Evolutionary conservation across 2,113 vertebrate genomes (phyloP).

Genomic region (Scolopax mira): DNA sequence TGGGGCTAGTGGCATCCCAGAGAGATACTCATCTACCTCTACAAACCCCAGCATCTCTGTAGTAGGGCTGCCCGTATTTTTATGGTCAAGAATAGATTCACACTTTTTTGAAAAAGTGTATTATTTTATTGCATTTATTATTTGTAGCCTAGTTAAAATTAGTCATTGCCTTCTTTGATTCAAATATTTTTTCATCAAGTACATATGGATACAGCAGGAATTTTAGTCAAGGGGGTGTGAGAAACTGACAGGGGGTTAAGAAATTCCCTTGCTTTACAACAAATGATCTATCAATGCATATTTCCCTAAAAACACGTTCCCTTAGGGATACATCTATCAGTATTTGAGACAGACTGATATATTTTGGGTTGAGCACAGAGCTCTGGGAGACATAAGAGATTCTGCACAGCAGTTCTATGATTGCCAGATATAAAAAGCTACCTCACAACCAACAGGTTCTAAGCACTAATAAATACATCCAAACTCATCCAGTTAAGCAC

Average conservation of each 20-base stretch:
- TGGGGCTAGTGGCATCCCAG: not conserved
- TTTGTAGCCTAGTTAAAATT: not conserved
- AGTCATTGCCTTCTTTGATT: not conserved
- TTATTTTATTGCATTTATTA: not conserved
- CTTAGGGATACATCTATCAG: not conserved
- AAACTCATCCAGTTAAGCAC: not conserved
- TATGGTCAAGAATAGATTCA: not conserved
- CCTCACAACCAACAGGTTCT: not conserved
- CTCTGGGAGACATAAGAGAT: not conserved
- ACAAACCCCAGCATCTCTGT: not conserved
- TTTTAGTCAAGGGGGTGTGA: not conserved
- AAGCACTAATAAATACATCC: not conserved
- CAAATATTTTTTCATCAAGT: not conserved
- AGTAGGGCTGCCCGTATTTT: not conserved
- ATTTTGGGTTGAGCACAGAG: not conserved
- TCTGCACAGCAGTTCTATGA: not conserved
- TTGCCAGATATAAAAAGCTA: not conserved
- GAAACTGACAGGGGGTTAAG: not conserved
- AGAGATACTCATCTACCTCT: not conserved
- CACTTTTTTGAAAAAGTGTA: not conserved
- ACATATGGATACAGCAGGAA: not conserved
- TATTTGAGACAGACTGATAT: not conserved
- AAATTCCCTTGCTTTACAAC: not conserved
- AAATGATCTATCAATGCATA: not conserved
- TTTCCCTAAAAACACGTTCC: not conserved